Evolutionary conservation across 2,888 invertebrate species (phyloP).

Genomic region (Cremastinae sp.): DNA sequence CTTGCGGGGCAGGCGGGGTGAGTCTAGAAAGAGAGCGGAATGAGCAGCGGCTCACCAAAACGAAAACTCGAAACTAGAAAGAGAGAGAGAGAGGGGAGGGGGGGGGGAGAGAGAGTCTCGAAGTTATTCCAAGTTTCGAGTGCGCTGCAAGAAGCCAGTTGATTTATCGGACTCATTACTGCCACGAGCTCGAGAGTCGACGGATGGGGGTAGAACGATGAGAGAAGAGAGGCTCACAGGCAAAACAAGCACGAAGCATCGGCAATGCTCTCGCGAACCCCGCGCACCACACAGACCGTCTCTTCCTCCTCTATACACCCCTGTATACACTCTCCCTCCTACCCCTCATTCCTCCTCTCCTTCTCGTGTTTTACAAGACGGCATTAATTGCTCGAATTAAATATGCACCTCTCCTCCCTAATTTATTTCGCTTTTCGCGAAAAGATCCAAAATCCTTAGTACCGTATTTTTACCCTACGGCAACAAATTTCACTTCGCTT

Average conservation of each 20-base stretch:
- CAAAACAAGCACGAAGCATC: conserved; percentile 73
- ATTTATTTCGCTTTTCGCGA: conserved; percentile 79
- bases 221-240: conserved; percentile 58
- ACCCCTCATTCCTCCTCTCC: conserved; percentile 39
- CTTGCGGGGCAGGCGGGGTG: conserved; percentile 10
- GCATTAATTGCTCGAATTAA: conserved; percentile 81
- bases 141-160: conserved; percentile 76
- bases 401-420: conserved; percentile 79
- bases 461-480: conserved; percentile 65
- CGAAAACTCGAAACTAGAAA: conserved; percentile 41
- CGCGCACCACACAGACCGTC: conserved; percentile 37
- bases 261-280: conserved; percentile 58
- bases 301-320: conserved; percentile 50
- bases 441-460: conserved; percentile 76
- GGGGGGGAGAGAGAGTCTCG: conserved; percentile 64
- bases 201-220: conserved; percentile 70
- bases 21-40: background rate
- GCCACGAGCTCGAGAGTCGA: conserved; percentile 63
- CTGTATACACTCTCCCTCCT: conserved; percentile 29
- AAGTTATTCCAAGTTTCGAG: conserved; percentile 79
- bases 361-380: conserved; percentile 80
- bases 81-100: conserved; percentile 12
- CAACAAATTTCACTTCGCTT: conserved; percentile 56
- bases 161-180: conserved; percentile 81
- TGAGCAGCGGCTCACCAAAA: conserved; percentile 34